These are phyloP conservation scores for Leuciscus idus DNA, from an alignment of 2,113 vertebrate species.

Conservation along the genomic window DNA sequence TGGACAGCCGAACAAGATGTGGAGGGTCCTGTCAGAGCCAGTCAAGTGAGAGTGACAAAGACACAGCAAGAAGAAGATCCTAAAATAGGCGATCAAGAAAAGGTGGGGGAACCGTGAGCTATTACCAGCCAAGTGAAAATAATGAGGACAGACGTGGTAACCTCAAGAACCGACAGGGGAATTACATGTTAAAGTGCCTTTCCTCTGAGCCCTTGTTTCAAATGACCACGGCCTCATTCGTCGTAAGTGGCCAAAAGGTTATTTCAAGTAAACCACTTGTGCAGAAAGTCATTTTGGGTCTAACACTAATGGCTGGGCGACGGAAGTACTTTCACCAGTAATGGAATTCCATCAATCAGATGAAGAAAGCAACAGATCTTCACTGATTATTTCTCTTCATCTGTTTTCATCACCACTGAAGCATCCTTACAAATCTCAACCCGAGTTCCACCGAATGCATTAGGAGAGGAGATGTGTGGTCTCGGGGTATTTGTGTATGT, in stretches of 20 bases:
- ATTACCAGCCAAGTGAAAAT: slow-evolving; percentile 49
- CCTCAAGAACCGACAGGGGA: slow-evolving; percentile 40
- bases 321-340: slow-evolving; percentile 6
- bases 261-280: slow-evolving; percentile 7
- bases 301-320: not conserved
- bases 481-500: not conserved
- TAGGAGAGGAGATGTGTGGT: not conserved
- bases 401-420: slow-evolving; percentile 1
- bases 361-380: slow-evolving; percentile 1
- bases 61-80: slow-evolving; percentile 4
- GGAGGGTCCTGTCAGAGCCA: not conserved
- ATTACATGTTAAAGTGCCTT: slow-evolving; percentile 44
- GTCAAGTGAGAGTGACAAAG: slow-evolving; percentile 5
- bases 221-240: slow-evolving; percentile 20
- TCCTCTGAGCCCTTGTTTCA: slow-evolving; percentile 17
- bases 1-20: slow-evolving; percentile 10
- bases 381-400: not conserved
- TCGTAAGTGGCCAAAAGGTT: slow-evolving; percentile 16
- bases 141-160: slow-evolving; percentile 46
- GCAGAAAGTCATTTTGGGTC: slow-evolving; percentile 8
- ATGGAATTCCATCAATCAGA: slow-evolving; percentile 24
- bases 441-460: not conserved
- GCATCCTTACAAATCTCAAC: not conserved
- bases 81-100: not conserved
- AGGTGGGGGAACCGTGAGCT: not conserved